Base-by-base conservation (phyloP, 2,797 vertebrate genomes). In the Falco peregrinus region DNA sequence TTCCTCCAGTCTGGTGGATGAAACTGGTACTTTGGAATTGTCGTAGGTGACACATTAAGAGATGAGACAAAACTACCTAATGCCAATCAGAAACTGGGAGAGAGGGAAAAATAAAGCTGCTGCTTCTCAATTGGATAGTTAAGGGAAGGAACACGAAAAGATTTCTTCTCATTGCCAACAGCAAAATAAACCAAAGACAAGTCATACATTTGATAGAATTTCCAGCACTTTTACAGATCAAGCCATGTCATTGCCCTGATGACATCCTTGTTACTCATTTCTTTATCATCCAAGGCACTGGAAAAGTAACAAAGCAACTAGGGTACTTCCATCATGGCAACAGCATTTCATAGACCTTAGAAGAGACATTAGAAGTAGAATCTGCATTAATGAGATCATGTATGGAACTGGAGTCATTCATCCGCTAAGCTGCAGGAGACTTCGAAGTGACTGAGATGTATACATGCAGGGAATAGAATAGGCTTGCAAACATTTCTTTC, bases 401-500 rank as follows among this genome's bases (percentile, higher is more conserved):
- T 37, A 19, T 64, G 10, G 51, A 75, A 70, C 29, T 41, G 37
- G 15, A 68, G 33, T 74, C 37, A 24, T 39, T 84, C 59, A 69
- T 18, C 16, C 18, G 31, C 51, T 43, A 80, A 70, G 12, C 39
- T 81, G 31, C 39, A 22, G n/a, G 26, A 54, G 35, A 60, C 26
- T 84, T 68, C 0, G 0, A 57, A 76, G 14, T 0, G 0, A 43
- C 11, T 29, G 24, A 54, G 57, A n/a, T 81, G 16, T 26, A 70
- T 16, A 26, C 16, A 20, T 31, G 6, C 24, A 65, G 15, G 60
- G 10, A 65, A 50, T 0, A 65, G 31, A 65, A 50, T 39, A 81
- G 70, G 13, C 14, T 16, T 50, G 4, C 43, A 54, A 60, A 61
- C 9, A 54, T 16, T 37, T 78, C 2, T 60, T 54, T 73, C 1